phyloP scores from a whole-genome alignment of 2,888 invertebrate species.

The Drosophila multiciliata region DNA sequence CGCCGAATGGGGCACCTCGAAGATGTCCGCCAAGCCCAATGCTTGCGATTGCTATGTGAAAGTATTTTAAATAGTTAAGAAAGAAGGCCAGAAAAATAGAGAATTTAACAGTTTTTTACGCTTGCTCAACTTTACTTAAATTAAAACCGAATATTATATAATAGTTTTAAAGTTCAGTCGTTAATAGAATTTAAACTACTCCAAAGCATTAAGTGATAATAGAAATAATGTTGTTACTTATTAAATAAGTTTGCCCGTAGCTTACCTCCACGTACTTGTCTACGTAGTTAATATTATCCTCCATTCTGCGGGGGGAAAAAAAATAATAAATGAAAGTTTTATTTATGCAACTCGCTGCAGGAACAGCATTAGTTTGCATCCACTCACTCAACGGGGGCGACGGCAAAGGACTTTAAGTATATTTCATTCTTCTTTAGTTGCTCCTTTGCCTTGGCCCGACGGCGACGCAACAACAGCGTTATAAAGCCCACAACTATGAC shows the following conservation, averaged over 20 bases:
- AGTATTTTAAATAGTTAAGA: not conserved
- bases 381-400: slow-evolving; percentile 63
- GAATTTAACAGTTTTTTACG: not conserved
- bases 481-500: slow-evolving; percentile 44
- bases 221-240: not conserved
- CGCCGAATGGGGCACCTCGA: slow-evolving; percentile 81
- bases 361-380: not conserved
- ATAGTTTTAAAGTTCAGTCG: not conserved
- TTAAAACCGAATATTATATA: not conserved
- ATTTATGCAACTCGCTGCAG: not conserved
- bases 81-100: not conserved
- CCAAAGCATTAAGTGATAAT: not conserved
- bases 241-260: not conserved
- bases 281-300: slow-evolving; percentile 87
- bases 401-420: slow-evolving; percentile 62
- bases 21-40: slow-evolving; percentile 79
- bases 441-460: slow-evolving; percentile 49
- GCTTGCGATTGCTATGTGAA: slow-evolving; percentile 77
- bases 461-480: slow-evolving; percentile 46
- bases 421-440: slow-evolving; percentile 62
- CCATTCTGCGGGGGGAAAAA: slow-evolving; percentile 81
- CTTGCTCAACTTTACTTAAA: not conserved
- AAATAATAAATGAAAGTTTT: slow-evolving; percentile 41
- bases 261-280: slow-evolving; percentile 87
- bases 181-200: not conserved